A percentile compares a stretch with the other conserved stretches of the same genome.
phyloP scores from a whole-genome alignment of 2,888 invertebrate species.

The Ectropis crepuscularia region DNA sequence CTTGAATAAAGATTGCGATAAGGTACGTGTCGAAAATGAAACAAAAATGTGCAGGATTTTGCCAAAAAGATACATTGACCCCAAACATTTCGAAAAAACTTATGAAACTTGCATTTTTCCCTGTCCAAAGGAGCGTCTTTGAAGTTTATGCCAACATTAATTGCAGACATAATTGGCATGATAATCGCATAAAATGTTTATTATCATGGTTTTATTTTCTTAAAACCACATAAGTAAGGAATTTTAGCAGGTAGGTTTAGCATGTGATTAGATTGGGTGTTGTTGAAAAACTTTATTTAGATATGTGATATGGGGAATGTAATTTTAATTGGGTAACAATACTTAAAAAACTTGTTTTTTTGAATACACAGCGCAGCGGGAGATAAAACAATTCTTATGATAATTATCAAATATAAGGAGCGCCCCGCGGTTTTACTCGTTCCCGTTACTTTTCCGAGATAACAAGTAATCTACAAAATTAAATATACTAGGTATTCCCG shows the following conservation, averaged over 20 bases:
- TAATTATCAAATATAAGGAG: too few relatives aligned
- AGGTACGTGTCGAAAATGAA: not conserved
- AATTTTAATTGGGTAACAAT: too few relatives aligned
- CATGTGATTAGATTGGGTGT: too few relatives aligned
- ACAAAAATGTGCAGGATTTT: not conserved
- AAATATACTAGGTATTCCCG: too few relatives aligned
- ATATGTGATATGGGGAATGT: too few relatives aligned
- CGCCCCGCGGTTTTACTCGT: too few relatives aligned
- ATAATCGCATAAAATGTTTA: conserved; percentile 8
- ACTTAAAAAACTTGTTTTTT: too few relatives aligned
- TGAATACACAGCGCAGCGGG: too few relatives aligned
- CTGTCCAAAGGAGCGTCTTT: conserved; percentile 5
- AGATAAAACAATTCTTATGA: too few relatives aligned
- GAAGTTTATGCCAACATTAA: conserved; percentile 22
- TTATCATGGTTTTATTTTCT: conserved; percentile 3
- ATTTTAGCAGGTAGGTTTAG: not conserved
- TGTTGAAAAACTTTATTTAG: too few relatives aligned
- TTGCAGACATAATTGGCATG: conserved; percentile 23
- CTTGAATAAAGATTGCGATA: not conserved
- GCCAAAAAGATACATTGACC: conserved; percentile 18
- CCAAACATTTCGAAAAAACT: conserved; percentile 6
- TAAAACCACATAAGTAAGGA: not conserved
- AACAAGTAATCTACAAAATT: too few relatives aligned
- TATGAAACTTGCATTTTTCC: conserved; percentile 9
- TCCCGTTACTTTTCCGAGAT: too few relatives aligned